phyloP scores from a whole-genome alignment of 2,113 vertebrate genomes.

The Aspidoscelis tigris region DNA sequence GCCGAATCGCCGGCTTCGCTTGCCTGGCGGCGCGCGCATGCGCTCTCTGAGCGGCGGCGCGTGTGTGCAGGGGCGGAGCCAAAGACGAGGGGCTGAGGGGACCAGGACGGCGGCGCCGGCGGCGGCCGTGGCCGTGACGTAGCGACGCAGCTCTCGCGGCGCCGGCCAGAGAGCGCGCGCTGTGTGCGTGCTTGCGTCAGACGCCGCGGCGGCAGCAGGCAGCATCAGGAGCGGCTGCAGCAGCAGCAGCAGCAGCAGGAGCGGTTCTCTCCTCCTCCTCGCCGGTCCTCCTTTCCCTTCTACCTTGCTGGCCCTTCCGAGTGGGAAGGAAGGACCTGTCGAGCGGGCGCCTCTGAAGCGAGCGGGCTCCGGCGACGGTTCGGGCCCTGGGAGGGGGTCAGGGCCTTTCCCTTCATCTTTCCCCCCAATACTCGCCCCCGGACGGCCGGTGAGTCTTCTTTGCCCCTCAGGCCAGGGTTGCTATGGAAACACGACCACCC shows the following conservation, averaged over 20 bases:
- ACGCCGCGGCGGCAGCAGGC: too few species aligned
- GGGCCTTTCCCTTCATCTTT: not conserved
- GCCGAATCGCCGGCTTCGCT: too few species aligned
- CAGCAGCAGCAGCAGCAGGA: not conserved
- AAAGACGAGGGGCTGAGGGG: too few species aligned
- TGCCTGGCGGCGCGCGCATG: too few species aligned
- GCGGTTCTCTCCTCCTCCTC: not conserved
- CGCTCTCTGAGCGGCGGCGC: too few species aligned
- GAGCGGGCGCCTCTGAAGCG: not conserved
- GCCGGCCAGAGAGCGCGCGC: too few species aligned
- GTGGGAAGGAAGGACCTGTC: constrained; percentile 55
- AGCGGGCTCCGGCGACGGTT: not conserved
- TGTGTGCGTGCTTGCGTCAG: constrained; percentile 34
- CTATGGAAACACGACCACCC: not conserved
- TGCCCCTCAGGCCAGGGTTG: not conserved
- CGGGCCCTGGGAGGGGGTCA: not conserved
- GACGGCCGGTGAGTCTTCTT: constrained; percentile 1
- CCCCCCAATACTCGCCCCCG: not conserved
- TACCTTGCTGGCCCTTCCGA: constrained; percentile 25
- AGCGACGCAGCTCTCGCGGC: not conserved
- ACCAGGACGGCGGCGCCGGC: too few species aligned
- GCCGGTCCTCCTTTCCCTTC: too few species aligned
- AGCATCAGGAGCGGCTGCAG: not conserved
- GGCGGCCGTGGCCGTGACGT: constrained; percentile 8
- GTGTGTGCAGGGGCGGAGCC: not conserved